Conservation (phyloP, 2,113 vertebrate species). For the Paratilapia polleni region DNA sequence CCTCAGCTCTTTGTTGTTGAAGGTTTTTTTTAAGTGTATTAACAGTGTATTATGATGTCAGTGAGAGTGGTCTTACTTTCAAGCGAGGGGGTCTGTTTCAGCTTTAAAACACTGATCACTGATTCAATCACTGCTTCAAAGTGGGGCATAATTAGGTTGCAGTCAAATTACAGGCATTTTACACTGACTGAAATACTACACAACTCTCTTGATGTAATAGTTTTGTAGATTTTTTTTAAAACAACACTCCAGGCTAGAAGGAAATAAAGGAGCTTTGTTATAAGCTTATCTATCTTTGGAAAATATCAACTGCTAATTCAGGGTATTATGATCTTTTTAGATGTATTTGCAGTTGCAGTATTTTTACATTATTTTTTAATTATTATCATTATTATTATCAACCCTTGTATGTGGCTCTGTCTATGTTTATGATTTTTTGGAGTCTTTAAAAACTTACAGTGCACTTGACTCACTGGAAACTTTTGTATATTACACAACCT, state of each 20-base stretch:
- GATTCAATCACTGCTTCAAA: constrained; percentile 2
- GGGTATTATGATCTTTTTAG: not conserved
- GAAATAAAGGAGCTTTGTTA: not conserved
- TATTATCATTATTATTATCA: too few species aligned
- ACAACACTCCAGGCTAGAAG: not conserved
- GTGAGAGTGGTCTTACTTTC: not conserved
- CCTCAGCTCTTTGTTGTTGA: not conserved
- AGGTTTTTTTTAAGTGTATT: not conserved
- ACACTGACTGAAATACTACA: constrained; percentile 7
- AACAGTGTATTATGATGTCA: constrained; percentile 5
- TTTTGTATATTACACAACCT: constrained; percentile 4
- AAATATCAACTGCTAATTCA: not conserved
- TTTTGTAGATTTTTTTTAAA: not conserved
- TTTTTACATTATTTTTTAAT: not conserved
- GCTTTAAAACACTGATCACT: not conserved
- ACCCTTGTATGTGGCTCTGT: not conserved
- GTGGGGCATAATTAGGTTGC: not conserved
- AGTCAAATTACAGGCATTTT: constrained; percentile 9
- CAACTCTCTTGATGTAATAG: not conserved
- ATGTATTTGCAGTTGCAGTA: not conserved
- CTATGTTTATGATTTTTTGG: not conserved
- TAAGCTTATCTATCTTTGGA: not conserved
- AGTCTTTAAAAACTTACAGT: constrained; percentile 3
- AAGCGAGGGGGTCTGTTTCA: not conserved
- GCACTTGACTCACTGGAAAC: constrained; percentile 52